A percentile compares a stretch with the other conserved stretches of the same genome.
Evolutionary conservation across 2,888 invertebrate genomes (phyloP).

Genomic region (Pollenia labialis): DNA sequence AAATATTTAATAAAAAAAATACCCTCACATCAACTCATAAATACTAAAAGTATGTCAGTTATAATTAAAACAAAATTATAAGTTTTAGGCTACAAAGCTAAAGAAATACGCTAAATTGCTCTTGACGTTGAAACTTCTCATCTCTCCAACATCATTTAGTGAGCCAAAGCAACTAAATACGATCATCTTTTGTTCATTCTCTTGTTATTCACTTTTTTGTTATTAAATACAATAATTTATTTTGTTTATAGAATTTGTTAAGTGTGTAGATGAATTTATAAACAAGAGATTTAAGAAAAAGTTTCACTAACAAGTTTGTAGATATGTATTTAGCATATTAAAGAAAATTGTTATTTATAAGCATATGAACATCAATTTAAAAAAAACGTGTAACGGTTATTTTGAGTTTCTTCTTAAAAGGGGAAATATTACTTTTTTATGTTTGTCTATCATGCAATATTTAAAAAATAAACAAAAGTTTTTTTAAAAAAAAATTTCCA

Average conservation of each 20-base stretch:
- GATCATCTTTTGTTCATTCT: neutral
- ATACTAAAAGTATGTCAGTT: constrained; percentile 60
- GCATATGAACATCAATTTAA: constrained; percentile 31
- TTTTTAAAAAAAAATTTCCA: too few relatives aligned
- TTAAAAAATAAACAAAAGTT: too few relatives aligned
- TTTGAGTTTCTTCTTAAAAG: too few relatives aligned
- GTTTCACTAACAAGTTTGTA: constrained; percentile 53
- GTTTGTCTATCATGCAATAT: too few relatives aligned
- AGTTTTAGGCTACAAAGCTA: constrained; percentile 23
- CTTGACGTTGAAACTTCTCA: constrained; percentile 31
- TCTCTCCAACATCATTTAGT: neutral
- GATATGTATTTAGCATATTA: constrained; percentile 53
- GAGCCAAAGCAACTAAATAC: constrained; percentile 1
- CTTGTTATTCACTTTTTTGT: constrained; percentile 6
- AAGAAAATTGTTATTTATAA: constrained; percentile 51
- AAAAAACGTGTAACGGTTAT: neutral
- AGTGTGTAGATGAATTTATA: neutral
- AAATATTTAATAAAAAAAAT: neutral
- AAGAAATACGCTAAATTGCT: constrained; percentile 28
- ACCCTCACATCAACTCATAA: neutral
- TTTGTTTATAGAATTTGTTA: constrained; percentile 22
- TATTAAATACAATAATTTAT: constrained; percentile 24
- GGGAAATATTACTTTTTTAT: too few relatives aligned
- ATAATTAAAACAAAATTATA: constrained; percentile 59
- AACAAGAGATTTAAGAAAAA: constrained; percentile 35